Base-by-base conservation (phyloP, 2,888 invertebrate species). In the Tachystola acroxantha region DNA sequence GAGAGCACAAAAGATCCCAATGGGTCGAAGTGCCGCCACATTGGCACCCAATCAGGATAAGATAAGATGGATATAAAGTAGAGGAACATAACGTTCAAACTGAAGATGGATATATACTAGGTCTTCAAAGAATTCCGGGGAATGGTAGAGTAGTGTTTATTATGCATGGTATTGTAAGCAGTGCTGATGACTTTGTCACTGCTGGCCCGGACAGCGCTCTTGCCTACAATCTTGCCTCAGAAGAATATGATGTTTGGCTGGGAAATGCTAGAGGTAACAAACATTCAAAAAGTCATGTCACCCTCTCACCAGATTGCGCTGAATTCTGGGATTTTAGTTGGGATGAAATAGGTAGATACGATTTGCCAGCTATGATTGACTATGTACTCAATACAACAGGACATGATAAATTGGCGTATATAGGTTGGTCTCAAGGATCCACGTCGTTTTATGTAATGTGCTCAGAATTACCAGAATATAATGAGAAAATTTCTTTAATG, bases 321-420 rank as follows among this genome's bases (percentile, higher is more conserved):
- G 34, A 67, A 9, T 93, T 89, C 56, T 93, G 92, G 92, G 74
- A 90, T 35, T 92, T 91, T 51, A 93, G 93, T 35, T 96, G 92
- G 91, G 93, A 96, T 64, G 92, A 95, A 61, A 94, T 96, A 60
- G 94, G 92, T 0, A 63, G 78, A 16, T 89, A 86, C 53, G 97
- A 97, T 0, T 87, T 90, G 7, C 94, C 95, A 2, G 90, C 92
- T 0, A 91, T 90, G 65, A 90, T 96, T 26, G 92, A 95, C 57
- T 89, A 90, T 56, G 77, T 92, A 6, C 59, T 91, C 3, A 43
- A 64, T 0, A 42, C 36, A 3, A 92, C 93, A 0, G 78, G 80
- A 0, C 72, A 81, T 7, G 46, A 79, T 1, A 67, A 89, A 29
- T 39, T 95, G 1, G 89, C 89, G 42, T 94, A 93, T 61, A 73